phyloP scores from a whole-genome alignment of 37 sponge, comb jelly and placozoan genomes.

The Chondrilla cf. caribensis region DNA sequence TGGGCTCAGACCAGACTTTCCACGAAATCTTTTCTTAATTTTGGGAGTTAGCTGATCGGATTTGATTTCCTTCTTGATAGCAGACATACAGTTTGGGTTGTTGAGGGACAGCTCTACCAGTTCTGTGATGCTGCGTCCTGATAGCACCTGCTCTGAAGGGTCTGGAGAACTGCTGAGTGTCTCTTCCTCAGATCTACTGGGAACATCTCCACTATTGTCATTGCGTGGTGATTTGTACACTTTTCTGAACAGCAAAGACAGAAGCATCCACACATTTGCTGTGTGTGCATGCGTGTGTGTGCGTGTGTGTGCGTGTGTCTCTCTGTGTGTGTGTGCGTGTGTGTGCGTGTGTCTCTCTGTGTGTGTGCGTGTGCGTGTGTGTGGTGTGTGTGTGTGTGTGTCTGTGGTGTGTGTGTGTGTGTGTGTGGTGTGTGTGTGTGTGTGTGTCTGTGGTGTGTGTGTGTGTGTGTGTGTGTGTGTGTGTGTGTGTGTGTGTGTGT shows the following conservation, averaged over 20 bases:
- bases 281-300: not conserved
- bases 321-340: not conserved
- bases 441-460: not conserved
- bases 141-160: not conserved
- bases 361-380: not conserved
- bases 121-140: slow-evolving; percentile 43
- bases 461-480: not conserved
- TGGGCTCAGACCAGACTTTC: not conserved
- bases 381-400: not conserved
- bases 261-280: not conserved
- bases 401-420: not conserved
- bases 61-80: slow-evolving; percentile 63
- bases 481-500: not conserved
- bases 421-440: not conserved
- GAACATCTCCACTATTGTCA: too few relatives aligned
- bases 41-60: slow-evolving; percentile 64
- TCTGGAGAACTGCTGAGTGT: too few relatives aligned
- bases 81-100: slow-evolving; percentile 59
- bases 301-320: not conserved
- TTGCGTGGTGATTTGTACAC: too few relatives aligned
- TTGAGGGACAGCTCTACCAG: slow-evolving; percentile 48
- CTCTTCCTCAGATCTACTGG: too few relatives aligned
- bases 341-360: not conserved
- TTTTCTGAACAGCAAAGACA: too few relatives aligned
- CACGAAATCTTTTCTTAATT: slow-evolving; percentile 46